phyloP scores from a whole-genome alignment of 2,113 vertebrate genomes.

The Rutilus rutilus region DNA sequence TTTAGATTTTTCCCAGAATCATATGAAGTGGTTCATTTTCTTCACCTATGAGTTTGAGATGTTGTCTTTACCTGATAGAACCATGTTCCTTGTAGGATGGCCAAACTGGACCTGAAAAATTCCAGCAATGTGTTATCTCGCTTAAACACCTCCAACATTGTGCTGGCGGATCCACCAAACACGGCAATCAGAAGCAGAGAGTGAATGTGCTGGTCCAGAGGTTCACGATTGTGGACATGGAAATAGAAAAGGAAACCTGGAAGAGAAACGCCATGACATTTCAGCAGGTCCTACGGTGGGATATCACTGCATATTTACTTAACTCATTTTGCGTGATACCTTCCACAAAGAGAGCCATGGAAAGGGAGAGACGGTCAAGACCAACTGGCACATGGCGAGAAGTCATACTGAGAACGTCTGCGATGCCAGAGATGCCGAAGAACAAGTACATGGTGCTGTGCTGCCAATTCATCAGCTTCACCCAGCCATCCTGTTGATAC shows the following conservation, averaged over 20 bases:
- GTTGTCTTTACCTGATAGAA: constrained; percentile 88
- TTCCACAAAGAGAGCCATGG: constrained; percentile 85
- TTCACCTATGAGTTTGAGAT: too few relatives aligned
- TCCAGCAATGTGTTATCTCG: constrained; percentile 82
- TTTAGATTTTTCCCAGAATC: background rate
- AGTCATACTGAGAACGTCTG: constrained; percentile 73
- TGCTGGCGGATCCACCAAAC: constrained; percentile 73
- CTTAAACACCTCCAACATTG: constrained; percentile 83
- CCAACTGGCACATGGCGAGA: constrained; percentile 72
- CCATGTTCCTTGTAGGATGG: constrained; percentile 94
- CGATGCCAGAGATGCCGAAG: constrained; percentile 82
- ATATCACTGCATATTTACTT: background rate
- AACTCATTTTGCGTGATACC: constrained; percentile 70
- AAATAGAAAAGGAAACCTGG: constrained; percentile 91
- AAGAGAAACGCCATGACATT: background rate
- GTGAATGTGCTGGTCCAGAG: constrained; percentile 90
- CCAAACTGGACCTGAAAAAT: constrained; percentile 78
- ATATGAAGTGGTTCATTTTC: too few relatives aligned
- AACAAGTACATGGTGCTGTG: constrained; percentile 98
- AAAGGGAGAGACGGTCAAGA: constrained; percentile 81
- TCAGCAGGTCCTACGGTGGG: background rate
- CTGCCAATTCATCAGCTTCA: constrained; percentile 98
- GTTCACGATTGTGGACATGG: constrained; percentile 82
- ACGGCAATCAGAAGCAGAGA: constrained; percentile 82
- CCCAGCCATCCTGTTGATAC: constrained; percentile 74